Evolutionary conservation across 1,140 invertebrate genomes (phyloP).

Genomic region (Tenebrio molitor): DNA sequence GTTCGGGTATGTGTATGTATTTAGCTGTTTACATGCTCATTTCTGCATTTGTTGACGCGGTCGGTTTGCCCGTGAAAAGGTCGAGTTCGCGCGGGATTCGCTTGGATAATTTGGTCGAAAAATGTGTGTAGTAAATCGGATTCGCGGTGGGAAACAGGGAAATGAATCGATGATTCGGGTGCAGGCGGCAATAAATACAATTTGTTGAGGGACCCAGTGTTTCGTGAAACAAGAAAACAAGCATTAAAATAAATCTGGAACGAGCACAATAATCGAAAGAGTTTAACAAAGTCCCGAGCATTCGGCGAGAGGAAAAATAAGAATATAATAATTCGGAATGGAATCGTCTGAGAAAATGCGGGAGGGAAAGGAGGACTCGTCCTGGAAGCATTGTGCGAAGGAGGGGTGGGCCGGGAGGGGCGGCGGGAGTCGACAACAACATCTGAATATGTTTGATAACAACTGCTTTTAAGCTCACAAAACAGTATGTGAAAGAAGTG

Average conservation of each 20-base stretch:
- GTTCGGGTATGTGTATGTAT: too few relatives aligned
- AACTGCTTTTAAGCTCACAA: slow-evolving; percentile 58
- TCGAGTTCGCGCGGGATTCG: too few relatives aligned
- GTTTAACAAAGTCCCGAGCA: slow-evolving; percentile 27
- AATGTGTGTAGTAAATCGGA: slow-evolving; percentile 14
- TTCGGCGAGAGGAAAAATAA: slow-evolving; percentile 46
- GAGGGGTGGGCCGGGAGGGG: background rate
- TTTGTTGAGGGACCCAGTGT: slow-evolving; percentile 30
- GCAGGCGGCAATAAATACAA: slow-evolving; percentile 20
- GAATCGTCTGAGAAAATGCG: slow-evolving; percentile 45
- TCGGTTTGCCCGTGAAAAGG: too few relatives aligned
- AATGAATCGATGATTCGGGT: slow-evolving; percentile 26
- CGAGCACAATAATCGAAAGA: slow-evolving; percentile 38
- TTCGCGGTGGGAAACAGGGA: slow-evolving; percentile 21
- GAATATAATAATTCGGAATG: slow-evolving; percentile 53
- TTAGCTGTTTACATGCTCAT: too few relatives aligned
- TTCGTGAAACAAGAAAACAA: slow-evolving; percentile 45
- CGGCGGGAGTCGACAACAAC: slow-evolving; percentile 39
- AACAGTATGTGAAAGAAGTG: slow-evolving; percentile 59
- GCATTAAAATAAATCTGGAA: slow-evolving; percentile 46
- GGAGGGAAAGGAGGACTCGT: background rate
- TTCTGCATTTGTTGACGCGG: too few relatives aligned
- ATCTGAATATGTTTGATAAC: slow-evolving; percentile 61
- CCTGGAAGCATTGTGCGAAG: slow-evolving; percentile 4
- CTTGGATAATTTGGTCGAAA: background rate